Percentiles rank a stretch among this genome's conserved stretches.
phyloP scores from a whole-genome alignment of 2,797 vertebrate genomes.

The Streptopelia turtur region DNA sequence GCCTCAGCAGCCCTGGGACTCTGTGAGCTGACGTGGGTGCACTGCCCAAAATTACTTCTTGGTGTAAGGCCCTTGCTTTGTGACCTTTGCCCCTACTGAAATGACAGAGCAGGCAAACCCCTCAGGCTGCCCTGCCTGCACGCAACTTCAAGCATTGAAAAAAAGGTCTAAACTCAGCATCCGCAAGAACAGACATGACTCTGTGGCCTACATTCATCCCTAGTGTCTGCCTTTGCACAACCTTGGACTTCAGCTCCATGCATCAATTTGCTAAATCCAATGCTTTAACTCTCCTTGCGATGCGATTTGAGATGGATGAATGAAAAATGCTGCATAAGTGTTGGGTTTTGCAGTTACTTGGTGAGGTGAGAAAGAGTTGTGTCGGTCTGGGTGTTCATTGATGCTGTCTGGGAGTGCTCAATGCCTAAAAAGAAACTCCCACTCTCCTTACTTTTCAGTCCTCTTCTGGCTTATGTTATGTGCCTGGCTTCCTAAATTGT shows the following conservation, averaged over 20 bases:
- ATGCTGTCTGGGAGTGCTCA: background rate
- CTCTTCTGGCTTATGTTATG: conserved; percentile 11
- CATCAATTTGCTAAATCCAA: background rate
- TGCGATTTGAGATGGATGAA: background rate
- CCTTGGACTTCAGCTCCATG: background rate
- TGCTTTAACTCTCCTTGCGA: background rate
- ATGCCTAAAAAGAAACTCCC: conserved; percentile 29
- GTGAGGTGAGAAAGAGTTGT: background rate
- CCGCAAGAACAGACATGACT: accelerated
- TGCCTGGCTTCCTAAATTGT: conserved; percentile 10
- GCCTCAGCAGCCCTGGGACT: background rate
- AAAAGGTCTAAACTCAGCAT: background rate
- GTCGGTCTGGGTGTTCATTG: background rate
- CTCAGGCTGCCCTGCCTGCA: accelerated
- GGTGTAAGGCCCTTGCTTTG: background rate
- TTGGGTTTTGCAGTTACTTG: background rate
- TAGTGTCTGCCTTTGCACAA: background rate
- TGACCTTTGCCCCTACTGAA: background rate
- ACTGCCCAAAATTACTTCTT: background rate
- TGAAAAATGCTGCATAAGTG: background rate
- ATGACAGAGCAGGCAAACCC: background rate
- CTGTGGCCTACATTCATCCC: background rate
- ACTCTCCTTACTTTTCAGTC: conserved; percentile 4
- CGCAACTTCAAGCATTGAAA: background rate
- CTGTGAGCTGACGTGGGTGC: background rate